Conservation (phyloP, 92 coral and sea anemone species). For the Porites lobata region DNA sequence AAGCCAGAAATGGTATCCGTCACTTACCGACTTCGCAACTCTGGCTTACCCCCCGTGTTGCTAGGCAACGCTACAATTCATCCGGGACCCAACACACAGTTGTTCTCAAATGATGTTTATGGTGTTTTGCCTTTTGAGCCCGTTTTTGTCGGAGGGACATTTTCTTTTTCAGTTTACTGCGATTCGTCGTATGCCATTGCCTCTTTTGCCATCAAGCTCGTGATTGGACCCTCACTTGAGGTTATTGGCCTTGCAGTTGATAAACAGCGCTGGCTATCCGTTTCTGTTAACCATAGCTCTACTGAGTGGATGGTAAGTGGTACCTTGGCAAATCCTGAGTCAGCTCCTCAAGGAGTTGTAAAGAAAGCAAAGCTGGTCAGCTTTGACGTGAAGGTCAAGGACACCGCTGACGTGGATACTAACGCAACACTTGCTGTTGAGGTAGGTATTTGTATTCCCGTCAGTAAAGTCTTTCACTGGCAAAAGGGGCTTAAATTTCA, state of each 20-base stretch:
- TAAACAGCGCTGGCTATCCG: slow-evolving; percentile 52
- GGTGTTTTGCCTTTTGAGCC: slow-evolving; percentile 52
- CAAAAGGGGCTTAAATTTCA: neutral
- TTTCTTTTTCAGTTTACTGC: slow-evolving; percentile 48
- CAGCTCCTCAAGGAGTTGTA: slow-evolving; percentile 49
- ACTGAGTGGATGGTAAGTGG: slow-evolving; percentile 65
- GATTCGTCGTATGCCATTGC: slow-evolving; percentile 61
- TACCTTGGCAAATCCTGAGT: slow-evolving; percentile 48
- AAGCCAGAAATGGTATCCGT: slow-evolving; percentile 41
- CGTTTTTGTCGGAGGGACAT: slow-evolving; percentile 46
- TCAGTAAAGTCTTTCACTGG: neutral
- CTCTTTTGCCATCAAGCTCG: slow-evolving; percentile 51
- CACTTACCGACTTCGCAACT: slow-evolving; percentile 47
- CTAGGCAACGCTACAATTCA: slow-evolving; percentile 53
- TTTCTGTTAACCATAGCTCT: slow-evolving; percentile 49
- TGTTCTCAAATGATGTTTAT: slow-evolving; percentile 60
- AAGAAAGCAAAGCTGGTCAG: slow-evolving; percentile 52
- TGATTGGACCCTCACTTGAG: slow-evolving; percentile 47
- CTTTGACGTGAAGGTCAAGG: slow-evolving; percentile 64
- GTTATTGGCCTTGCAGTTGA: slow-evolving; percentile 30
- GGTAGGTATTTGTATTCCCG: slow-evolving; percentile 20
- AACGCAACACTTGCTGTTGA: slow-evolving; percentile 47
- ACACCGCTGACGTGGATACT: slow-evolving; percentile 41
- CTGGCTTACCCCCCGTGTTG: slow-evolving; percentile 20
- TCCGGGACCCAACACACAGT: slow-evolving; percentile 39